A percentile compares a stretch with the other conserved stretches of the same genome.
These are phyloP conservation scores for Schizopygopsis pylzovi DNA, from an alignment of 2,797 vertebrate species.

Conservation along the genomic window DNA sequence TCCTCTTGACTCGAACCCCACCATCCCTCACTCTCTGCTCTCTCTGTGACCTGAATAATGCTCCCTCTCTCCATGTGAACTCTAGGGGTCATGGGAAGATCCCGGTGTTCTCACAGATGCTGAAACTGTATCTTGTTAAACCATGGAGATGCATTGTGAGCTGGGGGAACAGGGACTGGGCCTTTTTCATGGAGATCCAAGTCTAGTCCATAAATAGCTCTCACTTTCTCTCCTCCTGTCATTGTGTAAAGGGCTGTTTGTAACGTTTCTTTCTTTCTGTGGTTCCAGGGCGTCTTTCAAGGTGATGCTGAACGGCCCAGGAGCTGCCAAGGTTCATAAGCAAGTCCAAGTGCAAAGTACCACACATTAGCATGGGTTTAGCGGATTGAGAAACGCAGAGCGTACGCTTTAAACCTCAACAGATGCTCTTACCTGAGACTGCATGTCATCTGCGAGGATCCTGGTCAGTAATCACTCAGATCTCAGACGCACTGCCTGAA, in stretches of 20 bases:
- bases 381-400: background rate
- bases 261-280: constrained; percentile 43
- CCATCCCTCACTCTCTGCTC: constrained; percentile 14
- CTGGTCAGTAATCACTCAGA: constrained; percentile 46
- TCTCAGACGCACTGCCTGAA: constrained; percentile 64
- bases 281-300: constrained; percentile 34
- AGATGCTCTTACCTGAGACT: constrained; percentile 78
- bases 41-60: constrained; percentile 47
- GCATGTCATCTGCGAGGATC: constrained; percentile 75
- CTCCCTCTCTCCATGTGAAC: constrained; percentile 57
- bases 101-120: constrained; percentile 54
- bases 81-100: constrained; percentile 76
- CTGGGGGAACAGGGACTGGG: constrained; percentile 49
- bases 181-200: constrained; percentile 62
- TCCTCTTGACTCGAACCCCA: constrained; percentile 36
- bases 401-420: background rate
- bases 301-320: constrained; percentile 39
- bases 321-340: constrained; percentile 30
- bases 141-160: constrained; percentile 61
- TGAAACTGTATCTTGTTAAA: constrained; percentile 67
- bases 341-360: constrained; percentile 1
- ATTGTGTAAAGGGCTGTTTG: constrained; percentile 37
- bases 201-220: constrained; percentile 51
- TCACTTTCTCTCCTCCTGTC: constrained; percentile 47
- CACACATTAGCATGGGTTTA: constrained; percentile 8